Conservation (phyloP, 2,797 vertebrate genomes). For the Phrynocephalus vlangalii region DNA sequence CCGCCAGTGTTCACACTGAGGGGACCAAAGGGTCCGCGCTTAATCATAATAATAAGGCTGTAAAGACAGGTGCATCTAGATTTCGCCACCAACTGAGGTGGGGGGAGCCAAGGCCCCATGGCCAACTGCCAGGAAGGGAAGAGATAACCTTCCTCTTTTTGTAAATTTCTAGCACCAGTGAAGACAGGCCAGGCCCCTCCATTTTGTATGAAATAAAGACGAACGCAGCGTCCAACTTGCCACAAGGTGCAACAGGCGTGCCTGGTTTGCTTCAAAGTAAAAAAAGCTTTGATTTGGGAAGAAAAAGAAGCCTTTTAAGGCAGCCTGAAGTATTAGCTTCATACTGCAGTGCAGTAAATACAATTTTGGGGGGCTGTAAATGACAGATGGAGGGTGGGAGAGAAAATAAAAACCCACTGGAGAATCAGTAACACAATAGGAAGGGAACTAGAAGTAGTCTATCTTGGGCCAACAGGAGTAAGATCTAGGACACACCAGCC, state of each 20-base stretch:
- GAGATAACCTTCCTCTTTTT: background rate
- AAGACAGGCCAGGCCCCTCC: background rate
- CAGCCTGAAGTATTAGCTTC: background rate
- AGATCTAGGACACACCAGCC: accelerated
- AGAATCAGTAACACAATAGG: background rate
- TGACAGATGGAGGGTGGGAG: background rate
- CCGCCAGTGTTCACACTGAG: background rate
- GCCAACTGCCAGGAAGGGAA: no score
- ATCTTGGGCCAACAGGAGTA: background rate
- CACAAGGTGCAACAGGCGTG: background rate
- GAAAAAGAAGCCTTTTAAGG: background rate
- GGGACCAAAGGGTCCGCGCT: no score
- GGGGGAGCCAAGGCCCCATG: background rate
- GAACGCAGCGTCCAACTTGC: background rate
- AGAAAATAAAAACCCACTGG: background rate
- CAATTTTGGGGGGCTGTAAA: background rate
- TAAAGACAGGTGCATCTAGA: background rate
- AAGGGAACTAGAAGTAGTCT: background rate
- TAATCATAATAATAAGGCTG: background rate
- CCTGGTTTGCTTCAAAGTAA: background rate
- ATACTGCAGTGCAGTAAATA: background rate
- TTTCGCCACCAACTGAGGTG: background rate
- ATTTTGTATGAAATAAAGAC: background rate
- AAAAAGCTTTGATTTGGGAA: background rate
- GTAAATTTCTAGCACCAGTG: background rate